A percentile compares a stretch with the other conserved stretches of the same genome.
phyloP scores from a whole-genome alignment of 1,140 invertebrate genomes.

The Cyclina sinensis region DNA sequence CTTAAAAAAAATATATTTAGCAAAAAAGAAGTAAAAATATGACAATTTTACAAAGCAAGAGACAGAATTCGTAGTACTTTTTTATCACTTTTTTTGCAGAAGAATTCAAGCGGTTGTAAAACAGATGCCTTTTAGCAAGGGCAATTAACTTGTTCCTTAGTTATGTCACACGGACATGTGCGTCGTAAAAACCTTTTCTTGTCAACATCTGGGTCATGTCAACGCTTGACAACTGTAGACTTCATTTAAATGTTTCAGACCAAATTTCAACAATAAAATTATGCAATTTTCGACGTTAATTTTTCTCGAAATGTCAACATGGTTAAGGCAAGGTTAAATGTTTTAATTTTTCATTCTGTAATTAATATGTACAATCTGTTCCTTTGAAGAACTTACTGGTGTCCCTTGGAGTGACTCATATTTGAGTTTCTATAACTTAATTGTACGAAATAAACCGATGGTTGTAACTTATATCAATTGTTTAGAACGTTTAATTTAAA shows the following conservation, averaged over 20 bases:
- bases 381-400: neutral
- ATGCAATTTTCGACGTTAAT: constrained; percentile 37
- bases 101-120: no score
- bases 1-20: no score
- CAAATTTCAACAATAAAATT: constrained; percentile 10
- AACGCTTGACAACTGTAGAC: neutral
- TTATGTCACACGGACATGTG: neutral
- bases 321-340: constrained; percentile 24
- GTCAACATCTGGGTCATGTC: constrained; percentile 18
- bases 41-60: no score
- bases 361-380: constrained; percentile 9
- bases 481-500: no score
- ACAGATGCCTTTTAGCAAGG: no score
- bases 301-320: constrained; percentile 8
- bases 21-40: no score
- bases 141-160: neutral
- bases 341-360: constrained; percentile 14
- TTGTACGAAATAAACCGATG: no score
- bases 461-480: no score
- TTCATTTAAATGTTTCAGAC: constrained; percentile 30
- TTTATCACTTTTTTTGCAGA: no score
- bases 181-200: neutral
- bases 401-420: neutral
- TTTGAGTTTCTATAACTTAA: no score
- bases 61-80: no score